These are phyloP conservation scores for Ochropleura plecta DNA, from an alignment of 2,888 invertebrate species.

Conservation along the genomic window DNA sequence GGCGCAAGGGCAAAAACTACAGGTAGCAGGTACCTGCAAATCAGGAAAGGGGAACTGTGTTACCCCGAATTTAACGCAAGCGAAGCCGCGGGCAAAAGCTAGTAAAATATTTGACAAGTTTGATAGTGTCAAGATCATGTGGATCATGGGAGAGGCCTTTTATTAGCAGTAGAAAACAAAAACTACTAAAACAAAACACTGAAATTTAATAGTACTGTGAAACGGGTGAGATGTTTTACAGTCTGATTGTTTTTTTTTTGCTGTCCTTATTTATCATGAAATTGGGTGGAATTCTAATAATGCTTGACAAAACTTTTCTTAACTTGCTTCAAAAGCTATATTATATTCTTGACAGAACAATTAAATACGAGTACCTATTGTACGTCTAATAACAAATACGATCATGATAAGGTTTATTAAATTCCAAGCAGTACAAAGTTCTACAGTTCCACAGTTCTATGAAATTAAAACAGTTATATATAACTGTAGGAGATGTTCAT, in stretches of 20 bases:
- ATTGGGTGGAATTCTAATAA: background rate
- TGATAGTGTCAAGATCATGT: no score
- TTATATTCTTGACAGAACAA: background rate
- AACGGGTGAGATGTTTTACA: background rate
- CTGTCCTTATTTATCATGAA: background rate
- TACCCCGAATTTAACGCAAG: no score
- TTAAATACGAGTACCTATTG: background rate
- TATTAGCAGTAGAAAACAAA: no score
- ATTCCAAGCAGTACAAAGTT: background rate
- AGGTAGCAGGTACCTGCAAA: no score
- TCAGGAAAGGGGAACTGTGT: no score
- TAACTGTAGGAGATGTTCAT: background rate
- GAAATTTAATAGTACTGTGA: background rate
- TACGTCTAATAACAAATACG: background rate
- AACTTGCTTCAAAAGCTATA: background rate
- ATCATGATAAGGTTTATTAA: background rate
- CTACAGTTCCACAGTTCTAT: background rate
- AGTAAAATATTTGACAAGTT: no score
- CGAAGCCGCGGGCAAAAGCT: no score
- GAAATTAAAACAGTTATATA: conserved; percentile 12
- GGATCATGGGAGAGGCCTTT: no score
- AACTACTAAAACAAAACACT: background rate
- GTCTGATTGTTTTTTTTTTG: background rate
- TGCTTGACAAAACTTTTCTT: no score
- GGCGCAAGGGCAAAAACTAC: no score